A percentile compares a stretch with the other conserved stretches of the same genome.
These are phyloP conservation scores for Stigmatopora nigra DNA, from an alignment of 2,113 vertebrate species.

Conservation along the genomic window DNA sequence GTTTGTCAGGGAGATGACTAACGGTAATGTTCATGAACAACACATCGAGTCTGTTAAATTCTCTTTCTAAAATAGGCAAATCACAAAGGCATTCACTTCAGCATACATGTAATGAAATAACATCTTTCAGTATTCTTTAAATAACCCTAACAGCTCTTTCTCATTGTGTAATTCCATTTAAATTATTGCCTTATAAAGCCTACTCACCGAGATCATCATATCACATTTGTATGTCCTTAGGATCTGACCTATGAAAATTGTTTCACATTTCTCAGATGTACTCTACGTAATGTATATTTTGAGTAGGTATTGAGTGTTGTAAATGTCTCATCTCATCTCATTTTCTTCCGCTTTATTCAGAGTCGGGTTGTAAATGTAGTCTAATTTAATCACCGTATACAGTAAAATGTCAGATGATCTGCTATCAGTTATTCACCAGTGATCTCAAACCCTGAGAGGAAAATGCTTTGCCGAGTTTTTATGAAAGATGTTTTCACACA, in stretches of 20 bases:
- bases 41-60: constrained; percentile 12
- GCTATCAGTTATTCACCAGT: constrained; percentile 17
- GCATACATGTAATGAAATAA: constrained; percentile 5
- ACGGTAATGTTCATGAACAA: constrained; percentile 17
- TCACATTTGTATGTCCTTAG: constrained; percentile 10
- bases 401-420: constrained; percentile 27
- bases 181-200: constrained; percentile 53
- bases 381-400: constrained; percentile 39
- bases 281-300: constrained; percentile 16
- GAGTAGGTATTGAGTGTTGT: not conserved
- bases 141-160: not conserved
- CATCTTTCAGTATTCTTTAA: not conserved
- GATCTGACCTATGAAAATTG: constrained; percentile 30
- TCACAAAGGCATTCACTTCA: not conserved
- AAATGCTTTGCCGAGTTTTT: constrained; percentile 26
- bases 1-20: constrained; percentile 14
- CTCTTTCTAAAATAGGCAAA: constrained; percentile 11
- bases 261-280: constrained; percentile 33
- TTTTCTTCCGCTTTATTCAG: too few relatives aligned
- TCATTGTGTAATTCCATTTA: constrained; percentile 12
- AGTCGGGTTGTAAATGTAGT: constrained; percentile 14
- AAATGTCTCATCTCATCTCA: too few relatives aligned
- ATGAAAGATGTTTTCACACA: constrained; percentile 16
- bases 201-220: constrained; percentile 24
- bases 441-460: constrained; percentile 55